Evolutionary conservation across 2,113 vertebrate genomes (phyloP).

Genomic region (Malurus elegans): DNA sequence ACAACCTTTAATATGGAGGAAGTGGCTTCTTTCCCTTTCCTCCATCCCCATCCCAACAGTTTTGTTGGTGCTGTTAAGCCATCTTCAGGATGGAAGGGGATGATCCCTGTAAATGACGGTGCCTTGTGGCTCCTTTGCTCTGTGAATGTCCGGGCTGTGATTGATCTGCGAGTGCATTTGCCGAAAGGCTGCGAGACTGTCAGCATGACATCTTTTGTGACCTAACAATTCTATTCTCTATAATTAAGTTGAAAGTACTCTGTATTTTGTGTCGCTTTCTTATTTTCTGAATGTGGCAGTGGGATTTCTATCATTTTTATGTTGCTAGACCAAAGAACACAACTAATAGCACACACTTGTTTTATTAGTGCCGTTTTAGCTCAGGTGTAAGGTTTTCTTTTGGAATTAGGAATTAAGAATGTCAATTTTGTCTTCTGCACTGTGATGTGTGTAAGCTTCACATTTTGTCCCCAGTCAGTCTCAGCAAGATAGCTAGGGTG

Average conservation of each 20-base stretch:
- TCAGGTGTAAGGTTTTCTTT: not conserved
- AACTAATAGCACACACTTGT: not conserved
- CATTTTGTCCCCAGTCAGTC: not conserved
- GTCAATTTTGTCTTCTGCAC: not conserved
- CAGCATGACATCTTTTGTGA: not conserved
- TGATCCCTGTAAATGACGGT: not conserved
- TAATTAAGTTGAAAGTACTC: not conserved
- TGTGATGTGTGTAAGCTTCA: not conserved
- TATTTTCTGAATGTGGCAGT: not conserved
- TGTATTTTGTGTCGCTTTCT: not conserved
- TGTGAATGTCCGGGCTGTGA: accelerated
- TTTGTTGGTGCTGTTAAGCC: not conserved
- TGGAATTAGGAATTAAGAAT: not conserved
- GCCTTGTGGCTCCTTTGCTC: not conserved
- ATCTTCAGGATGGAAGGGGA: not conserved
- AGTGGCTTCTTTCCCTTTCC: not conserved
- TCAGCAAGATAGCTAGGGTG: not conserved
- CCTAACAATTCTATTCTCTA: not conserved
- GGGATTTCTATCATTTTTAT: not conserved
- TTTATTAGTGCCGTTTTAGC: not conserved
- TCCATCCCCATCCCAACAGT: accelerated
- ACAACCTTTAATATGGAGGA: not conserved
- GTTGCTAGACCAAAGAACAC: not conserved
- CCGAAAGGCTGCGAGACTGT: not conserved
- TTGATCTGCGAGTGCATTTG: not conserved